A percentile compares a stretch with the other conserved stretches of the same genome.
These are phyloP conservation scores for Steinernema khuongi DNA, from an alignment of 1,140 invertebrate species.

Conservation along the genomic window DNA sequence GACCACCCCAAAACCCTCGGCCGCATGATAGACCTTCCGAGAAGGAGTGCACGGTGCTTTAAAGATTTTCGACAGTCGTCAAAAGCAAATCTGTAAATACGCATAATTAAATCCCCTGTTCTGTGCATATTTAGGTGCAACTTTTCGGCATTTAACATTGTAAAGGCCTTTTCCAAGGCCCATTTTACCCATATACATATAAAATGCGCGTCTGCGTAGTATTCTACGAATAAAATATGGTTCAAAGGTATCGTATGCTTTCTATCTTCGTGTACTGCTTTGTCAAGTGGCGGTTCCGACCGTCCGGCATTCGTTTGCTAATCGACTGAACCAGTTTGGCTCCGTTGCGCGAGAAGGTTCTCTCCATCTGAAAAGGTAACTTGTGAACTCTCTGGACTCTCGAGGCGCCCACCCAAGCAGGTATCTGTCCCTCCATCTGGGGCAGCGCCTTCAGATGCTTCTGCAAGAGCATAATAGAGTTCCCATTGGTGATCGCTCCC, in stretches of 20 bases:
- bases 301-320: background rate
- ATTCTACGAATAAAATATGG: background rate
- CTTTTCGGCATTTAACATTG: background rate
- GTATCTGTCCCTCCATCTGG: background rate
- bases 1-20: background rate
- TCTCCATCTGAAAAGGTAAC: background rate
- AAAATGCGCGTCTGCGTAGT: background rate
- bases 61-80: background rate
- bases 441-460: background rate
- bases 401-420: background rate
- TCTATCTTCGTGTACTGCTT: background rate
- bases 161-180: background rate
- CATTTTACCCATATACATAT: background rate
- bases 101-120: background rate
- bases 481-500: conserved; percentile 20
- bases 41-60: conserved; percentile 22
- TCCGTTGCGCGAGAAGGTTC: background rate
- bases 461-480: background rate
- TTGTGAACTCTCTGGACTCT: background rate
- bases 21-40: background rate
- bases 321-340: background rate
- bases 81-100: background rate
- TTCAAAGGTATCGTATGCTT: background rate
- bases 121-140: no score
- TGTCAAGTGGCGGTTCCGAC: background rate